Evolutionary conservation across 2,113 vertebrate species (phyloP), one percentile per base, ranked within the genome.

Genomic region (Suncus etruscus): DNA sequence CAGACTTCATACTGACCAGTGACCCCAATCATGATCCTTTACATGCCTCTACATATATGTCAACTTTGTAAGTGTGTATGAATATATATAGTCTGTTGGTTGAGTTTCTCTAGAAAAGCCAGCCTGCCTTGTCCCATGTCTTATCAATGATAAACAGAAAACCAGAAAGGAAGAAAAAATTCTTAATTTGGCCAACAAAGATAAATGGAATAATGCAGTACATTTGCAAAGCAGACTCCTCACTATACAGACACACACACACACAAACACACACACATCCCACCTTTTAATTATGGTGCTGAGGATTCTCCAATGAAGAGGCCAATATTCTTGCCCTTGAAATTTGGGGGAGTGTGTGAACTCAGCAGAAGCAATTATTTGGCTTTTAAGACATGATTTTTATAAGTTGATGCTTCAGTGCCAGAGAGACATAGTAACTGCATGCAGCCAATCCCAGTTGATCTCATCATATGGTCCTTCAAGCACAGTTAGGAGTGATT

Each of bases 101-200:
- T 83, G 39, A 47, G 12, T 85, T 84, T 84, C 78, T 85, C 61
- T 70, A 45, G 45, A 83, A 73, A 92, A 54, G 18, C 54, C 54
- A 54, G 11, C 11, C 54, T 54, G 12, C 54, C 54, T 54, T 54
- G 54, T 54, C 54, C 54, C 18, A 54, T 54, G 11, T 54, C 54
- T 16, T 54, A 54, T 54, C 54, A 54, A 88, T 91, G 47, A 31
- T 68, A 89, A 87, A 83, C 48, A 89, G 11, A 70, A 45, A 89
- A 77, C 18, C 47, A 10, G 74, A 31, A 24, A 80, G 86, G 83
- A 65, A 87, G 63, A 32, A 73, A 76, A 77, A 82, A 77, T n/a
- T 16, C 72, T 80, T 22, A 12, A 11, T 88, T 61, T 31, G 65
- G 1, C 87, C 31, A 65, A 48, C 45, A 88, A 81, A 72, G n/a